Conservation (phyloP, 2,888 invertebrate genomes). For the Agrotis exclamationis region DNA sequence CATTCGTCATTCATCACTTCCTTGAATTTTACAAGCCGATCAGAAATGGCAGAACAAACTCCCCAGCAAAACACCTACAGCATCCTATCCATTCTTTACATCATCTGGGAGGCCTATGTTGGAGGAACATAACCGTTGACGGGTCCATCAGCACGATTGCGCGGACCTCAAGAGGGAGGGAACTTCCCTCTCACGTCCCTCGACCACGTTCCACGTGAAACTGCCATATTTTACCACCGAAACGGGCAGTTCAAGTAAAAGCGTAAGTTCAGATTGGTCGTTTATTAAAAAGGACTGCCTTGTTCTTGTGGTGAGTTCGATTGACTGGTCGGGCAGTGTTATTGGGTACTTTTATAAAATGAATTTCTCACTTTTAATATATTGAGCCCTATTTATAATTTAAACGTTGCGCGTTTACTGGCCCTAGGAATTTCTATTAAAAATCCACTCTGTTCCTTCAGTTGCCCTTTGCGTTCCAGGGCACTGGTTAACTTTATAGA, state of each 20-base stretch:
- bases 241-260: not conserved
- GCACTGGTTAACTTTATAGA: no score
- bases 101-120: conserved; percentile 20
- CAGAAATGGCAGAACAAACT: not conserved
- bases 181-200: conserved; percentile 40
- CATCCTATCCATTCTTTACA: conserved; percentile 29
- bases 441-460: no score
- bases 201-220: conserved; percentile 28
- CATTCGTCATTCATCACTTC: not conserved
- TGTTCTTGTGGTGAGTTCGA: no score
- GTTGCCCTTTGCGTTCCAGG: no score
- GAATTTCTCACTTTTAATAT: no score
- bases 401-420: no score
- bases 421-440: no score
- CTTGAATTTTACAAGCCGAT: not conserved
- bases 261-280: not conserved
- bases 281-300: no score
- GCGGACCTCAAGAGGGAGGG: conserved; percentile 43
- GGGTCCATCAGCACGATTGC: conserved; percentile 61
- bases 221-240: conserved; percentile 23
- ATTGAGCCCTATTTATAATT: no score
- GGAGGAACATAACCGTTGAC: conserved; percentile 46
- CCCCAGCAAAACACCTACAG: not conserved
- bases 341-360: no score
- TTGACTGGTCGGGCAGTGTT: no score